These are phyloP conservation scores for Benthosema pterotum DNA, from an alignment of 2,797 vertebrate genomes.

Conservation along the genomic window DNA sequence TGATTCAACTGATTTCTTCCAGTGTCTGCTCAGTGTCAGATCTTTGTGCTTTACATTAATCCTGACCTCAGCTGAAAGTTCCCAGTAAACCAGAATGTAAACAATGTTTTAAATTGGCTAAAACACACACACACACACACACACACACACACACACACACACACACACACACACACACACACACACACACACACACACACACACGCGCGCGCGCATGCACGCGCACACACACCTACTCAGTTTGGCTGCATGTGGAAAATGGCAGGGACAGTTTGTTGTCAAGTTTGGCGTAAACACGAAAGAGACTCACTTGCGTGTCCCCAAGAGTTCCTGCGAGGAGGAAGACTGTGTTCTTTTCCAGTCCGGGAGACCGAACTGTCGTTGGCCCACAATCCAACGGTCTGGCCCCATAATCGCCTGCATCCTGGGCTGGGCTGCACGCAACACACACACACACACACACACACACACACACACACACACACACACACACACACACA, in stretches of 20 bases:
- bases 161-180: too few species aligned
- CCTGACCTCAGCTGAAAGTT: too few species aligned
- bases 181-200: too few species aligned
- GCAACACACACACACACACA: conserved; percentile 78
- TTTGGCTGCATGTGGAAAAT: neutral
- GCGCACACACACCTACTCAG: neutral
- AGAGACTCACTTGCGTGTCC: conserved; percentile 86
- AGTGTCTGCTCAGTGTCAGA: neutral
- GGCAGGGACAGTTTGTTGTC: conserved; percentile 4
- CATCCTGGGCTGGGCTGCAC: conserved; percentile 83
- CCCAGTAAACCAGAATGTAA: too few species aligned
- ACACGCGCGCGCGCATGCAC: too few species aligned
- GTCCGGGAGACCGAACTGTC: conserved; percentile 78
- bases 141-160: too few species aligned
- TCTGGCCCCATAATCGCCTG: conserved; percentile 83
- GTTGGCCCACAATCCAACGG: conserved; percentile 77
- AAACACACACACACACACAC: too few species aligned
- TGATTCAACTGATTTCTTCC: neutral
- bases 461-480: conserved; percentile 66
- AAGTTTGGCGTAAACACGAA: conserved; percentile 7
- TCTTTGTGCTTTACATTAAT: neutral
- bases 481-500: conserved; percentile 83
- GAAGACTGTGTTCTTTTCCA: conserved; percentile 75
- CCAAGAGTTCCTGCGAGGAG: conserved; percentile 72
- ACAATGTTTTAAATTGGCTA: too few species aligned